Conservation (phyloP, 2,888 invertebrate species). For the Gibbula magus region DNA sequence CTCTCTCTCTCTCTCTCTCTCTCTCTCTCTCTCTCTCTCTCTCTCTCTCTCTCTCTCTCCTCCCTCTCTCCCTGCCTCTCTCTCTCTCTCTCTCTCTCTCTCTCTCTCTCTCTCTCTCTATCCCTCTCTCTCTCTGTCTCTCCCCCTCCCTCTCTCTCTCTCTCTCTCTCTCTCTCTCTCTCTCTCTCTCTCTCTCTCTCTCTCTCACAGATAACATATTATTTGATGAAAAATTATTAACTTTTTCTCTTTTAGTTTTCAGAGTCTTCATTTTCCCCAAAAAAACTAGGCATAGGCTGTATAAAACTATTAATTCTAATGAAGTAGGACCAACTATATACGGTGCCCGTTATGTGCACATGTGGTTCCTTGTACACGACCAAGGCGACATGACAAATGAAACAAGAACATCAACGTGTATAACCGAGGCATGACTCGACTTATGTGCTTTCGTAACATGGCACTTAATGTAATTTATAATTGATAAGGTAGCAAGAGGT, state of each 20-base stretch:
- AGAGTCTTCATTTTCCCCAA: neutral
- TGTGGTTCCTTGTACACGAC: too few species aligned
- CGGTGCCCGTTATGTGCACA: too few species aligned
- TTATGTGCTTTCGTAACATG: too few species aligned
- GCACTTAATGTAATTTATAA: too few species aligned
- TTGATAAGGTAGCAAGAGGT: too few species aligned
- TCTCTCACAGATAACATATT: neutral
- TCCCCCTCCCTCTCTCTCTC: neutral
- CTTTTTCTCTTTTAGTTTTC: neutral
- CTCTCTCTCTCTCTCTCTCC: neutral
- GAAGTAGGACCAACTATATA: too few species aligned
- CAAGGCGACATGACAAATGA: neutral
- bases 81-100: too few species aligned
- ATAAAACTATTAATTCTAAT: too few species aligned
- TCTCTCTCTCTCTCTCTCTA: too few species aligned
- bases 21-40: neutral
- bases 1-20: slow-evolving; percentile 4
- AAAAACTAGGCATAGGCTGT: neutral
- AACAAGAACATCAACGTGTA: neutral
- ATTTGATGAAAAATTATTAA: neutral
- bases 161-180: slow-evolving; percentile 4
- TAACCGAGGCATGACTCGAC: neutral
- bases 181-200: slow-evolving; percentile 2
- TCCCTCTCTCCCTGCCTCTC: too few species aligned
- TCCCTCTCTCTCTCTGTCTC: neutral